Evolutionary conservation across 1,140 invertebrate genomes (phyloP).

Genomic region (Propsilocerus akamusi): DNA sequence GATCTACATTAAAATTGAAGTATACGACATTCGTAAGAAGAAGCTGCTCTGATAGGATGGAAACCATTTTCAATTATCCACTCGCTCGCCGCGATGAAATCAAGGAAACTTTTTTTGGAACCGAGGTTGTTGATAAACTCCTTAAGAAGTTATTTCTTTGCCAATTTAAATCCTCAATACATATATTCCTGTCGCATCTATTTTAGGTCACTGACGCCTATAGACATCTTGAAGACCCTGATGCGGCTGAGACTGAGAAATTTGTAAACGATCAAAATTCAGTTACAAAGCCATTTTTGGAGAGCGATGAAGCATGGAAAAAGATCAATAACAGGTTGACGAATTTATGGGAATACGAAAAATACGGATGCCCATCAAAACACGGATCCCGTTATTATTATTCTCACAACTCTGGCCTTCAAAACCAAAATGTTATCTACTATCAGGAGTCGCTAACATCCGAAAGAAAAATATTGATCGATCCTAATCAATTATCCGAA

Average conservation of each 20-base stretch:
- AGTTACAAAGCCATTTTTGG: slow-evolving; percentile 70
- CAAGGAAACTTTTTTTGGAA: background rate
- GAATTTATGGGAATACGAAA: slow-evolving; percentile 90
- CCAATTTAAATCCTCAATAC: background rate
- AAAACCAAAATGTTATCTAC: slow-evolving; percentile 92
- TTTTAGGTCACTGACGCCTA: slow-evolving; percentile 78
- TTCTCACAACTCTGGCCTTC: slow-evolving; percentile 85
- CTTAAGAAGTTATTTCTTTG: no score
- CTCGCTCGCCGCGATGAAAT: background rate
- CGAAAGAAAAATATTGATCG: slow-evolving; percentile 77
- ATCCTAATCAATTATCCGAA: slow-evolving; percentile 80
- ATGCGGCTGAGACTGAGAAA: slow-evolving; percentile 73
- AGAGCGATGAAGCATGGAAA: slow-evolving; percentile 49
- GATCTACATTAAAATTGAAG: no score
- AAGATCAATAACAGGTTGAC: slow-evolving; percentile 61
- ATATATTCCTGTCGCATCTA: slow-evolving; percentile 7
- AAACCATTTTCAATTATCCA: background rate
- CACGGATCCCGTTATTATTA: slow-evolving; percentile 81
- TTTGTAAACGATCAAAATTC: slow-evolving; percentile 88
- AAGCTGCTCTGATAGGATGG: no score
- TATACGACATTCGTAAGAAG: no score
- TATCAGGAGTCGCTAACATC: slow-evolving; percentile 64
- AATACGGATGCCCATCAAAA: slow-evolving; percentile 73
- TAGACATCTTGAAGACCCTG: slow-evolving; percentile 92
- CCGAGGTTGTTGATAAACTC: no score